phyloP scores from a whole-genome alignment of 1,140 invertebrate genomes.

The Zaprionus davidi region DNA sequence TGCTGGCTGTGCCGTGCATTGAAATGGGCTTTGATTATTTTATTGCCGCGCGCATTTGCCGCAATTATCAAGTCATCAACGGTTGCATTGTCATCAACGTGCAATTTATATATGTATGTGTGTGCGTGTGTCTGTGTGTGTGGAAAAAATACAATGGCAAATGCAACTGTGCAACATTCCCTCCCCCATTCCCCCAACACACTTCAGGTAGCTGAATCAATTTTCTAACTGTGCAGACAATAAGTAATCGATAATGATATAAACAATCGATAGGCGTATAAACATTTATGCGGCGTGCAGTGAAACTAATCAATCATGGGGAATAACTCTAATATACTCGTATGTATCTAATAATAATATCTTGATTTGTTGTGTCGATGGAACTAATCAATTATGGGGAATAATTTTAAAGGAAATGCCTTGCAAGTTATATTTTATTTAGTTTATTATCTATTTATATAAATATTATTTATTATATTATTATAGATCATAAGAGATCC shows the following conservation, averaged over 20 bases:
- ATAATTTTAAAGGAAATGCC: not conserved
- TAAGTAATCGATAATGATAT: slow-evolving; percentile 1
- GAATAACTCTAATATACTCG: not conserved
- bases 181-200: not conserved
- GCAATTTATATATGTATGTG: slow-evolving; percentile 56
- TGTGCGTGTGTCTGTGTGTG: not conserved
- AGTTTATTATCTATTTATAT: too few relatives aligned
- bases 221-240: slow-evolving; percentile 2
- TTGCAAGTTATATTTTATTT: not conserved
- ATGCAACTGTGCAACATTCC: slow-evolving; percentile 50
- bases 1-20: slow-evolving; percentile 36
- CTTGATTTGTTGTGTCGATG: not conserved
- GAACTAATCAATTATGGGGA: not conserved
- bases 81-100: slow-evolving; percentile 78
- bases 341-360: too few relatives aligned
- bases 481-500: too few relatives aligned
- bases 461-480: not conserved
- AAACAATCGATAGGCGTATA: not conserved
- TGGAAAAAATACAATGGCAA: slow-evolving; percentile 28
- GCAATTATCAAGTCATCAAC: slow-evolving; percentile 83
- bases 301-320: not conserved
- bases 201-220: not conserved
- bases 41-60: slow-evolving; percentile 78
- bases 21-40: slow-evolving; percentile 81
- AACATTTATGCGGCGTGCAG: slow-evolving; percentile 1